Conservation (phyloP, 1,140 invertebrate species). For the Vanessa tameamea region DNA sequence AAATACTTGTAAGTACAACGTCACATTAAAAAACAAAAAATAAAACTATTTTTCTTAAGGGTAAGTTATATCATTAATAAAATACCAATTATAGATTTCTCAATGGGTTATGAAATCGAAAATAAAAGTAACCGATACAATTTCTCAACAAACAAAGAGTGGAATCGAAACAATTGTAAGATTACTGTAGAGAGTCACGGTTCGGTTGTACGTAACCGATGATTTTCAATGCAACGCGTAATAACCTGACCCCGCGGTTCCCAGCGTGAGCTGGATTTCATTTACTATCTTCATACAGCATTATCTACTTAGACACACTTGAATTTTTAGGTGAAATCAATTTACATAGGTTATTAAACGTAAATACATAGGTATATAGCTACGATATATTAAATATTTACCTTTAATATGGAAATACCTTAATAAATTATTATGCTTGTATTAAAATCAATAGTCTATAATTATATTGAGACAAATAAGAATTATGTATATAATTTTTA, state of each 20-base stretch:
- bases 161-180: conserved; percentile 53
- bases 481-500: too few species aligned
- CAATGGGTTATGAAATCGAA: neutral
- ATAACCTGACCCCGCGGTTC: conserved; percentile 40
- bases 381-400: too few species aligned
- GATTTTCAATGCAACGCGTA: conserved; percentile 70
- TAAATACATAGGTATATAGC: too few species aligned
- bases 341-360: conserved; percentile 20
- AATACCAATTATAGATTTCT: neutral
- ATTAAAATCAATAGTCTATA: too few species aligned
- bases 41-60: neutral
- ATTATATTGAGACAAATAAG: too few species aligned
- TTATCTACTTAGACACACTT: conserved; percentile 31
- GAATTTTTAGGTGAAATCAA: conserved; percentile 23
- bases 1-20: too few species aligned
- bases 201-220: conserved; percentile 51
- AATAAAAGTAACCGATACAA: conserved; percentile 27
- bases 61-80: neutral
- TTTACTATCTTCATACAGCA: conserved; percentile 29
- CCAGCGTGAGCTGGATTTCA: conserved; percentile 21
- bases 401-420: too few species aligned
- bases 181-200: conserved; percentile 55
- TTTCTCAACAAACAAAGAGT: conserved; percentile 57
- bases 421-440: too few species aligned
- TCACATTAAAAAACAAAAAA: neutral